A percentile compares a stretch with the other conserved stretches of the same genome.
These are phyloP conservation scores for Eulimnadia texana DNA, from an alignment of 1,140 invertebrate species.

Conservation along the genomic window DNA sequence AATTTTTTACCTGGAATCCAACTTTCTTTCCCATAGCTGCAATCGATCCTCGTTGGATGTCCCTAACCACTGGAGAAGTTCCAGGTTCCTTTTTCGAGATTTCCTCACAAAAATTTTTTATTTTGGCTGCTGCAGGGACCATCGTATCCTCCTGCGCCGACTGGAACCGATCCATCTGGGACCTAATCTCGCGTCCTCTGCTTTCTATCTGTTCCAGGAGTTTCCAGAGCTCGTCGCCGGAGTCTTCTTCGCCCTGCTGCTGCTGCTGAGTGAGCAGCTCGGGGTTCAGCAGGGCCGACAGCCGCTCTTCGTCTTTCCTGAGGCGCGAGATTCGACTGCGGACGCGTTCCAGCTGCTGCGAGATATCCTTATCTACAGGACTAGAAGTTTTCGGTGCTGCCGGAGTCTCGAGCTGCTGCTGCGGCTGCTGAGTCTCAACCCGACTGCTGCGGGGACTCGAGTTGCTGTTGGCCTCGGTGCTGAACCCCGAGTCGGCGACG, in stretches of 20 bases:
- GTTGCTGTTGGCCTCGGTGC: conserved; percentile 15
- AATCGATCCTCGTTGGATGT: too few relatives aligned
- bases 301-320: conserved; percentile 13
- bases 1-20: neutral
- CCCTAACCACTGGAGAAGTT: too few relatives aligned
- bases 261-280: too few relatives aligned
- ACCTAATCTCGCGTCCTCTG: neutral
- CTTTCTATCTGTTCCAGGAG: conserved; percentile 65
- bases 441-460: conserved; percentile 14
- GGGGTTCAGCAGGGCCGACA: conserved; percentile 5
- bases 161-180: neutral
- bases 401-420: neutral
- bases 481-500: conserved; percentile 16
- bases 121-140: neutral
- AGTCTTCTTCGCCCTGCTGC: neutral
- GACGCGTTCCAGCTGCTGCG: conserved; percentile 16
- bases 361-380: conserved; percentile 12
- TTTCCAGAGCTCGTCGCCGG: conserved; percentile 51
- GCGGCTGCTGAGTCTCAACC: conserved; percentile 5
- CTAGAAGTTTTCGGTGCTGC: neutral
- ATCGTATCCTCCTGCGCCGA: neutral
- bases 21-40: too few relatives aligned
- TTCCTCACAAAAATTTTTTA: too few relatives aligned
- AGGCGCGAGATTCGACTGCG: conserved; percentile 8
- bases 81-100: too few relatives aligned